phyloP scores from a whole-genome alignment of 2,888 invertebrate genomes.

The Drosophila anomalata region DNA sequence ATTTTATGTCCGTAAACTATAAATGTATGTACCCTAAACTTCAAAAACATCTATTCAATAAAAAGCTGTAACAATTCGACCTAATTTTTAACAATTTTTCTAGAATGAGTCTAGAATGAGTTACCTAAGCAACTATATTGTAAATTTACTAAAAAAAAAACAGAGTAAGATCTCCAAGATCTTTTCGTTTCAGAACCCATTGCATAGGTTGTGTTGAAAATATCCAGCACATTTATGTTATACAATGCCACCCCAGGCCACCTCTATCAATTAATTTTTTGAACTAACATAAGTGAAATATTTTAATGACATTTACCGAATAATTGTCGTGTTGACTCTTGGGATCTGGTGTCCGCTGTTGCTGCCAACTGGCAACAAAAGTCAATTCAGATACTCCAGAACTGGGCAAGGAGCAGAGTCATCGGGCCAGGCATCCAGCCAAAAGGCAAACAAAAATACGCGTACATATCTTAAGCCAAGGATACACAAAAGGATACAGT shows the following conservation, averaged over 20 bases:
- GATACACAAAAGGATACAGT: conserved; percentile 45
- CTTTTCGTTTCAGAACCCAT: background rate
- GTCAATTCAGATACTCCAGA: conserved; percentile 66
- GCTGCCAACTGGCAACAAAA: conserved; percentile 75
- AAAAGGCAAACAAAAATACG: conserved; percentile 61
- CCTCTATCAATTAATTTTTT: background rate
- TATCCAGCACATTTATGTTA: background rate
- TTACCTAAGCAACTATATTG: no score
- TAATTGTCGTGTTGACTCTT: conserved; percentile 66
- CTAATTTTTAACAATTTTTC: no score
- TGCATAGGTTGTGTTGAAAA: background rate
- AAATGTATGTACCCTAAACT: no score
- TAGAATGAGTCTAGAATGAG: no score
- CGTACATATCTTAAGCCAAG: conserved; percentile 48
- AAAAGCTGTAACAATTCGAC: no score
- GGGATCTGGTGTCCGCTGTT: conserved; percentile 57
- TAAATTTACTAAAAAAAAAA: no score
- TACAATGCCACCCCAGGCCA: background rate
- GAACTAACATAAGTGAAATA: conserved; percentile 37
- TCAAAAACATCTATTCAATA: no score
- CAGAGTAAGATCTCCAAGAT: background rate
- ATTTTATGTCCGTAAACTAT: no score
- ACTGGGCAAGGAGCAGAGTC: conserved; percentile 24
- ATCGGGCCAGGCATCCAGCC: conserved; percentile 47
- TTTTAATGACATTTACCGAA: conserved; percentile 51